A percentile compares a stretch with the other conserved stretches of the same genome.
phyloP scores from a whole-genome alignment of 2,113 vertebrate species.

The Crotophaga sulcirostris region DNA sequence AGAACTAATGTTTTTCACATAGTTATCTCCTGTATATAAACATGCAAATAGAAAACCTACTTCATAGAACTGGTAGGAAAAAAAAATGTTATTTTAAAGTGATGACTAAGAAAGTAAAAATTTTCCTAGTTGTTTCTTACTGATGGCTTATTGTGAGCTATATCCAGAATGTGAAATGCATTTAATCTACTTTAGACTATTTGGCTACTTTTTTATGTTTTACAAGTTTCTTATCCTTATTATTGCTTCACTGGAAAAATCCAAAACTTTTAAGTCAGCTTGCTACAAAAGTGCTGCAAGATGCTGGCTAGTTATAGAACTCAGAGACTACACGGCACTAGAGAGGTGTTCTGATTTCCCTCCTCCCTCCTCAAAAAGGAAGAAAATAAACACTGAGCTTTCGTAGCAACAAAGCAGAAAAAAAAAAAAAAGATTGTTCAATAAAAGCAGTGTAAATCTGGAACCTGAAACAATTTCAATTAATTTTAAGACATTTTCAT shows the following conservation, averaged over 20 bases:
- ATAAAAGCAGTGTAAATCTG: neutral
- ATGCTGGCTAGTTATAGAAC: neutral
- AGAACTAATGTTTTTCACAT: conserved; percentile 31
- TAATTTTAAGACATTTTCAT: neutral
- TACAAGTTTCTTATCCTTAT: neutral
- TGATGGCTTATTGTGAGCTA: neutral
- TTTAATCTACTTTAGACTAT: neutral
- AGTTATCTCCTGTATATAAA: conserved; percentile 42
- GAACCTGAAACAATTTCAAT: neutral
- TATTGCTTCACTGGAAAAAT: neutral
- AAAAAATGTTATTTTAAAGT: neutral
- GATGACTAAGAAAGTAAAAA: neutral
- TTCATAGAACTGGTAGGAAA: neutral
- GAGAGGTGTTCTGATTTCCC: neutral
- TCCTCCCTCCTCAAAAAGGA: neutral
- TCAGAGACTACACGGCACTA: neutral
- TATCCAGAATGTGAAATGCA: neutral
- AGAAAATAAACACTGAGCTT: neutral
- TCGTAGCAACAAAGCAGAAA: neutral
- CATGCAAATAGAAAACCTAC: conserved; percentile 27
- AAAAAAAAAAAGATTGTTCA: neutral
- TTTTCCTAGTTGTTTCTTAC: neutral
- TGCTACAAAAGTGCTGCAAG: neutral
- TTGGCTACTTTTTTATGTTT: neutral
- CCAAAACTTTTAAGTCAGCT: neutral